phyloP scores from a whole-genome alignment of 2,888 invertebrate genomes.

The Orgyia antiqua region DNA sequence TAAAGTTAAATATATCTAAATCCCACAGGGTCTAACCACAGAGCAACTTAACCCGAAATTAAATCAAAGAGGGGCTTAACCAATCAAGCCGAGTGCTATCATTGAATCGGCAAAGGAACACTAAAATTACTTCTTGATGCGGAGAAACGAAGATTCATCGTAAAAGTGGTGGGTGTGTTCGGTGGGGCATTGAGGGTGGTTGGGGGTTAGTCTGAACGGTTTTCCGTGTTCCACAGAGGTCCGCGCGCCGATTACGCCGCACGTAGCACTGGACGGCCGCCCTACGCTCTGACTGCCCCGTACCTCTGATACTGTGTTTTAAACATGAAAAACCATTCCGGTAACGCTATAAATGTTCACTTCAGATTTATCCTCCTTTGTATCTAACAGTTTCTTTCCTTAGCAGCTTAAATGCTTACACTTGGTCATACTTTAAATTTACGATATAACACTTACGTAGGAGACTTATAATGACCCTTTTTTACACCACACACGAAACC shows the following conservation, averaged over 20 bases:
- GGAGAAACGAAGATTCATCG: slow-evolving; percentile 78
- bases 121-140: slow-evolving; percentile 79
- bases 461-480: no score
- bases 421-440: no score
- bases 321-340: slow-evolving; percentile 75
- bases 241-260: slow-evolving; percentile 70
- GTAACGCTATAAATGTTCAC: slow-evolving; percentile 67
- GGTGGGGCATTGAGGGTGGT: slow-evolving; percentile 25
- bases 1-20: slow-evolving; percentile 43
- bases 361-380: slow-evolving; percentile 51
- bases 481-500: no score
- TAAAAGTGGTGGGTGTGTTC: slow-evolving; percentile 67
- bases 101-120: slow-evolving; percentile 78
- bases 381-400: slow-evolving; percentile 43
- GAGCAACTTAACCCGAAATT: slow-evolving; percentile 75
- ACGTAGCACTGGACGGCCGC: slow-evolving; percentile 51
- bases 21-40: slow-evolving; percentile 64
- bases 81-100: slow-evolving; percentile 77
- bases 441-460: no score
- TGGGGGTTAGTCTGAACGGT: slow-evolving; percentile 69
- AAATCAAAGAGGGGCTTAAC: slow-evolving; percentile 77
- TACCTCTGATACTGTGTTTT: slow-evolving; percentile 69
- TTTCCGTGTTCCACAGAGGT: slow-evolving; percentile 74
- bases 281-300: slow-evolving; percentile 40
- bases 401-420: slow-evolving; percentile 28